Evolutionary conservation across 1,140 invertebrate species (phyloP).

Genomic region (Rhizoglyphus robini): DNA sequence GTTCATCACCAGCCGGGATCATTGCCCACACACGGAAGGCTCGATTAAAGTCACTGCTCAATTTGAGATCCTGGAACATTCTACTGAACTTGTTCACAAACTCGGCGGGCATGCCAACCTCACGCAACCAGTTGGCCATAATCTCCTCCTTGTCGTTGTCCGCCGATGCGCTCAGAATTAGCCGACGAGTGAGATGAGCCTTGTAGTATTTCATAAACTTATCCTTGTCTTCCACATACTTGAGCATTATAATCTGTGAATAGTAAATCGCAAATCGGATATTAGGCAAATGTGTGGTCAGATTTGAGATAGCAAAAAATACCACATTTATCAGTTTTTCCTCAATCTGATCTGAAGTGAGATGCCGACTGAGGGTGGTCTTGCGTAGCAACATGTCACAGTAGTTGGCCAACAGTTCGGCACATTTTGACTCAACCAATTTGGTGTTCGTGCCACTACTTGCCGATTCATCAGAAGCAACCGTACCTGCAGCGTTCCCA

Average conservation of each 20-base stretch:
- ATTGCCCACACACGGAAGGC: slow-evolving; percentile 54
- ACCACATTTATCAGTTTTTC: slow-evolving; percentile 76
- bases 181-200: slow-evolving; percentile 84
- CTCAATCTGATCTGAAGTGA: slow-evolving; percentile 96
- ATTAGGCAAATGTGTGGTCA: too few species aligned
- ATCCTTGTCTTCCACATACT: slow-evolving; percentile 99
- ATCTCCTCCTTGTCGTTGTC: slow-evolving; percentile 99
- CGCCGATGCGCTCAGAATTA: slow-evolving; percentile 88
- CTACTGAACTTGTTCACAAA: slow-evolving; percentile 92
- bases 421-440: slow-evolving; percentile 77
- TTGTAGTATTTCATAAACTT: slow-evolving; percentile 99
- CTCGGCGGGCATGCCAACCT: slow-evolving; percentile 97
- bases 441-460: too few species aligned
- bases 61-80: slow-evolving; percentile 89
- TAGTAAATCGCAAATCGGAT: too few species aligned
- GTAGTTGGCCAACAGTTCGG: slow-evolving; percentile 96
- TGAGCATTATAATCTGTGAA: slow-evolving; percentile 70
- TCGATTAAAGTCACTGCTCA: slow-evolving; percentile 90
- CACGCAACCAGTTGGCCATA: slow-evolving; percentile 81
- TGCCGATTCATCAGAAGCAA: not conserved
- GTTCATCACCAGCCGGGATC: slow-evolving; percentile 30
- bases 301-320: slow-evolving; percentile 34
- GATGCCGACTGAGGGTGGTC: slow-evolving; percentile 85
- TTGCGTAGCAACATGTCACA: slow-evolving; percentile 98
- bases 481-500: too few species aligned